These are phyloP conservation scores for Microctonus aethiopoides DNA, from an alignment of 2,888 invertebrate genomes.

Conservation along the genomic window DNA sequence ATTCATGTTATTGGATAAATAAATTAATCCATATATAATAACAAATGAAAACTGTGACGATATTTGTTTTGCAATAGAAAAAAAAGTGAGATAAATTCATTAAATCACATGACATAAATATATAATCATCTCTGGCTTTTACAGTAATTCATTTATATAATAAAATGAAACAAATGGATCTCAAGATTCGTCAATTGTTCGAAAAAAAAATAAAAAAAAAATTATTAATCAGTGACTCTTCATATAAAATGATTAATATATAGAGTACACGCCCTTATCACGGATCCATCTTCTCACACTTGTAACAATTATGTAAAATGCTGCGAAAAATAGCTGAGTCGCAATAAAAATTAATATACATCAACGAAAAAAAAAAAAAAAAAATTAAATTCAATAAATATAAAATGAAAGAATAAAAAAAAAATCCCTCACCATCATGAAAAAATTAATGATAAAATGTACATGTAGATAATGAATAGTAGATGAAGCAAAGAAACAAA, in stretches of 20 bases:
- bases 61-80: not conserved
- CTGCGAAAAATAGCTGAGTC: slow-evolving; percentile 45
- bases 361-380: slow-evolving; percentile 5
- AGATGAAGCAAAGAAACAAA: slow-evolving; percentile 50
- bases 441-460: slow-evolving; percentile 44
- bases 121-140: not conserved
- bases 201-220: not conserved
- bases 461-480: slow-evolving; percentile 62
- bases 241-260: not conserved
- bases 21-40: not conserved
- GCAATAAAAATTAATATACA: slow-evolving; percentile 41
- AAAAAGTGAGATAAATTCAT: slow-evolving; percentile 1
- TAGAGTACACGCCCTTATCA: slow-evolving; percentile 51
- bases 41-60: not conserved
- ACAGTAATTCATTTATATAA: not conserved
- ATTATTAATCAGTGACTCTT: not conserved
- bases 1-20: slow-evolving; percentile 15
- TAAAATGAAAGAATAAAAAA: slow-evolving; percentile 40
- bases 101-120: not conserved
- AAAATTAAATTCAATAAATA: no score
- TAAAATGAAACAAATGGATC: not conserved
- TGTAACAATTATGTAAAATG: slow-evolving; percentile 28
- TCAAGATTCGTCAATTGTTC: not conserved
- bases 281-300: slow-evolving; percentile 47
- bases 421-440: slow-evolving; percentile 42